phyloP scores from a whole-genome alignment of 1,140 invertebrate genomes.

The Oryzaephilus surinamensis region DNA sequence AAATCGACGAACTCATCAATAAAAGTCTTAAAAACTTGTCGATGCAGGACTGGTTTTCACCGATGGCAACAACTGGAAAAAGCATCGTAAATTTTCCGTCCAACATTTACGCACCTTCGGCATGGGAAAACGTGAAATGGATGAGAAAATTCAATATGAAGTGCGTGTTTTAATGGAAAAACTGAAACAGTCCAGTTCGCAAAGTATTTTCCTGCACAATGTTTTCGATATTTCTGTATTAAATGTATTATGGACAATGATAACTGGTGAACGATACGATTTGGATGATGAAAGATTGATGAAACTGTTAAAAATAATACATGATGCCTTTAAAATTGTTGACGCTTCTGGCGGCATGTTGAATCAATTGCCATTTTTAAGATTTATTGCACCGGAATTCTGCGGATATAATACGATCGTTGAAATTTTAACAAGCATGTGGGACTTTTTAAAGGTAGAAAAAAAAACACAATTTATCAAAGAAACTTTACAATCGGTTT shows the following conservation, averaged over 20 bases:
- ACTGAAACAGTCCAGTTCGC: slow-evolving; percentile 29
- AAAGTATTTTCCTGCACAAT: no score
- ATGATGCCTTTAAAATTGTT: slow-evolving; percentile 45
- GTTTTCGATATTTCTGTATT: slow-evolving; percentile 51
- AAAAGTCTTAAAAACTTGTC: no score
- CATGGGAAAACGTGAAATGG: slow-evolving; percentile 48
- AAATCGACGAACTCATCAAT: no score
- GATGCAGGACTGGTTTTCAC: slow-evolving; percentile 51
- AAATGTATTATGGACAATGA: slow-evolving; percentile 62
- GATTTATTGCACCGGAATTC: slow-evolving; percentile 46
- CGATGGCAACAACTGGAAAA: slow-evolving; percentile 49
- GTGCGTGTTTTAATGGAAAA: slow-evolving; percentile 40
- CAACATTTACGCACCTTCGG: slow-evolving; percentile 51
- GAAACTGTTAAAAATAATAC: slow-evolving; percentile 43
- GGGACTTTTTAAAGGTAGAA: slow-evolving; percentile 13
- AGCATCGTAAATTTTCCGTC: slow-evolving; percentile 51
- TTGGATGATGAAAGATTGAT: slow-evolving; percentile 41
- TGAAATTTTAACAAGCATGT: slow-evolving; percentile 11
- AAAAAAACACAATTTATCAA: background rate
- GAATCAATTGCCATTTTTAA: slow-evolving; percentile 52
- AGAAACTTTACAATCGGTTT: no score
- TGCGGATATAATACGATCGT: slow-evolving; percentile 45
- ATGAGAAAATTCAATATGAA: slow-evolving; percentile 46
- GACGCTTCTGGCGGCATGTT: slow-evolving; percentile 57
- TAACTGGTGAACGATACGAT: slow-evolving; percentile 53